Evolutionary conservation across 2,113 vertebrate genomes (phyloP).

Genomic region (Blennius ocellaris): DNA sequence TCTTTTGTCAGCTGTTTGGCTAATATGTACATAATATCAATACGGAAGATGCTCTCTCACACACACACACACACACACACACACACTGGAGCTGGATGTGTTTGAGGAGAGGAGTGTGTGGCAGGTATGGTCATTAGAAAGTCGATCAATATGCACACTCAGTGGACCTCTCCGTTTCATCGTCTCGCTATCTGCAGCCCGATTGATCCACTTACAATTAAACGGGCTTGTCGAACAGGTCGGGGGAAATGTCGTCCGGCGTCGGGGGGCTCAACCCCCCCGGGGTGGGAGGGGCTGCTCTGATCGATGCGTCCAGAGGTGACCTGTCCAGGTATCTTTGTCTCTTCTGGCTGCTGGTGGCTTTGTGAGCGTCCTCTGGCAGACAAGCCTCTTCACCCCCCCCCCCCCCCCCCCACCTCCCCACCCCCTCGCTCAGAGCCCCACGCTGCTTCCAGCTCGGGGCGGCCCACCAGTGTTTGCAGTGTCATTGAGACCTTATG

Average conservation of each 20-base stretch:
- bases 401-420: too few relatives aligned
- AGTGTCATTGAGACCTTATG: constrained; percentile 74
- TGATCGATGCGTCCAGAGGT: constrained; percentile 71
- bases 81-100: constrained; percentile 12
- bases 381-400: too few relatives aligned
- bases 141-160: constrained; percentile 61
- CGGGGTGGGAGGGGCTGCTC: constrained; percentile 33
- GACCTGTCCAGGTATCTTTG: constrained; percentile 60
- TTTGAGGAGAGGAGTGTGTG: constrained; percentile 34
- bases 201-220: constrained; percentile 78
- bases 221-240: constrained; percentile 74
- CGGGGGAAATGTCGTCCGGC: constrained; percentile 69
- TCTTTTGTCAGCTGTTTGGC: constrained; percentile 34
- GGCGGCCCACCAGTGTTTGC: constrained; percentile 58
- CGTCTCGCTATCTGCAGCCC: constrained; percentile 61
- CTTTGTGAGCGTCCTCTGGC: constrained; percentile 60
- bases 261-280: constrained; percentile 41
- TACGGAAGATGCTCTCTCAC: constrained; percentile 5
- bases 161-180: constrained; percentile 56
- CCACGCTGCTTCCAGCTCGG: constrained; percentile 53
- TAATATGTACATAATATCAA: background rate
- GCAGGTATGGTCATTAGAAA: constrained; percentile 64
- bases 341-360: constrained; percentile 11
- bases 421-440: constrained; percentile 33
- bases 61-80: constrained; percentile 10